Evolutionary conservation across 2,888 invertebrate genomes (phyloP).

Genomic region (Caenorhabditis sp.): DNA sequence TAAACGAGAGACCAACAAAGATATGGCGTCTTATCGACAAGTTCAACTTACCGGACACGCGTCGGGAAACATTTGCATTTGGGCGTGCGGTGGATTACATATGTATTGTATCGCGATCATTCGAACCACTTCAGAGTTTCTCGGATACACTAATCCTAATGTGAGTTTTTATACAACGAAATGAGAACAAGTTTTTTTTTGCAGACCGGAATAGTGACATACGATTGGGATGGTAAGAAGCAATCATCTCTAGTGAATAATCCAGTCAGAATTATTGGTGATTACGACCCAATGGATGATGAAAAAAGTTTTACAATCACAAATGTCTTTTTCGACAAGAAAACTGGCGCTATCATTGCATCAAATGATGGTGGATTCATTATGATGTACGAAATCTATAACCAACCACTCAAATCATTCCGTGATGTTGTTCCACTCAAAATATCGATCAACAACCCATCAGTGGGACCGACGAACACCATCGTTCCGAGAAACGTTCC

Average conservation of each 20-base stretch:
- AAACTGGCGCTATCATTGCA: slow-evolving; percentile 17
- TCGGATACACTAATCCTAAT: background rate
- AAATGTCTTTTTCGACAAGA: slow-evolving; percentile 10
- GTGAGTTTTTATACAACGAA: slow-evolving; percentile 6
- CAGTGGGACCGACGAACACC: background rate
- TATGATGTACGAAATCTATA: slow-evolving; percentile 16
- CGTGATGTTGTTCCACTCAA: background rate
- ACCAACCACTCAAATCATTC: background rate
- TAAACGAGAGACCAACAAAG: slow-evolving; percentile 3
- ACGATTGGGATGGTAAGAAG: background rate
- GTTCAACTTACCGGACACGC: slow-evolving; percentile 30
- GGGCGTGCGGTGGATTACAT: slow-evolving; percentile 19
- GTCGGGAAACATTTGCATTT: slow-evolving; percentile 27
- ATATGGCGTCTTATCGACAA: slow-evolving; percentile 20
- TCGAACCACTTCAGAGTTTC: slow-evolving; percentile 18
- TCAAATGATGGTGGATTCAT: slow-evolving; percentile 29
- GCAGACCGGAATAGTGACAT: background rate
- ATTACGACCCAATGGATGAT: slow-evolving; percentile 32
- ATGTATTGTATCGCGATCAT: slow-evolving; percentile 15
- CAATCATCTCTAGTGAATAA: background rate
- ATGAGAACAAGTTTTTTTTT: background rate
- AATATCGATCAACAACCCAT: slow-evolving; percentile 3
- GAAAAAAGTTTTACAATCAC: slow-evolving; percentile 21
- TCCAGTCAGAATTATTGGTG: slow-evolving; percentile 3
- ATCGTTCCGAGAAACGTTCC: background rate